Evolutionary conservation across 2,113 vertebrate species (phyloP).

Genomic region (Trematocara macrostoma): DNA sequence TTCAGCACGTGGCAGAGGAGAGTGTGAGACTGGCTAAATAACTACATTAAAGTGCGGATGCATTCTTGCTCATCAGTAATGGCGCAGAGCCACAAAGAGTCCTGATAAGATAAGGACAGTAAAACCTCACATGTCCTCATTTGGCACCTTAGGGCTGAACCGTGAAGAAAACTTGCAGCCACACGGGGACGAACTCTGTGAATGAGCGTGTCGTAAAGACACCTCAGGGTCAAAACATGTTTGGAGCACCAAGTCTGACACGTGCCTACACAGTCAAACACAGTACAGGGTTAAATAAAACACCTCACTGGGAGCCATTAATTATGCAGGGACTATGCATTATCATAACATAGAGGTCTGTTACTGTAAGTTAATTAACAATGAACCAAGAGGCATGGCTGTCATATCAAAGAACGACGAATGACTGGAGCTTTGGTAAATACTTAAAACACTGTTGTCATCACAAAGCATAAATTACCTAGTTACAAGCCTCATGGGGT

Average conservation of each 20-base stretch:
- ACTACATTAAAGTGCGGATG: not conserved
- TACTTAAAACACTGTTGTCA: slow-evolving; percentile 20
- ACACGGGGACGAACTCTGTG: not conserved
- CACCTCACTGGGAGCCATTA: slow-evolving; percentile 27
- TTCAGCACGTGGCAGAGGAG: not conserved
- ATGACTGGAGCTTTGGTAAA: slow-evolving; percentile 28
- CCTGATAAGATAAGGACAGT: slow-evolving; percentile 29
- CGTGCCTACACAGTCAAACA: not conserved
- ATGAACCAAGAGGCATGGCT: not conserved
- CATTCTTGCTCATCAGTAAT: not conserved
- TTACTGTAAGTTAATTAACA: slow-evolving; percentile 44
- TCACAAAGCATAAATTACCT: slow-evolving; percentile 28
- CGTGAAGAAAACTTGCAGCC: not conserved
- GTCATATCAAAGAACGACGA: slow-evolving; percentile 17
- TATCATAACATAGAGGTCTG: slow-evolving; percentile 26
- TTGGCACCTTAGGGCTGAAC: not conserved
- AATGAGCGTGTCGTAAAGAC: not conserved
- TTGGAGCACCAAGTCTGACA: not conserved
- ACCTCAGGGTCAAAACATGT: not conserved
- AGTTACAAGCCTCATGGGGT: not conserved
- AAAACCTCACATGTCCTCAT: slow-evolving; percentile 10
- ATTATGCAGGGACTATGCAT: slow-evolving; percentile 38
- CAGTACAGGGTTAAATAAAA: slow-evolving; percentile 31
- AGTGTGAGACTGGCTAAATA: not conserved
- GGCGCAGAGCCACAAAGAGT: not conserved